These are phyloP conservation scores for Sthenelais limicola DNA, from an alignment of 2,888 invertebrate species.

Conservation along the genomic window DNA sequence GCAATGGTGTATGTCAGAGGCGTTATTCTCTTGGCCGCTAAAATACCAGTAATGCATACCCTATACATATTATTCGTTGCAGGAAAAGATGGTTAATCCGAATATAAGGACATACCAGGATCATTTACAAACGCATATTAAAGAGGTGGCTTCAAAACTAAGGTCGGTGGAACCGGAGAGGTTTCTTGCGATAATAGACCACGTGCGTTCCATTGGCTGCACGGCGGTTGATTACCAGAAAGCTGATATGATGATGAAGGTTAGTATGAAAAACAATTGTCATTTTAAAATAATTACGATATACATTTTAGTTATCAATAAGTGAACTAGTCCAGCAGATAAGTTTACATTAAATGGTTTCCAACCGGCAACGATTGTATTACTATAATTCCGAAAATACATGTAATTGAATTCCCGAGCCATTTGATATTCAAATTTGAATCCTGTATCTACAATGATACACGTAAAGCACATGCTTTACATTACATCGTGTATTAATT, in stretches of 20 bases:
- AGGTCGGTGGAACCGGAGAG: conserved; percentile 54
- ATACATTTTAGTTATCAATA: too few species aligned
- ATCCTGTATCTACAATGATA: too few species aligned
- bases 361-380: too few species aligned
- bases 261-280: conserved; percentile 7
- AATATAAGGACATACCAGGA: conserved; percentile 53
- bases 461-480: background rate
- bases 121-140: conserved; percentile 50
- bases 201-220: conserved; percentile 52
- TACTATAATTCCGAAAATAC: too few species aligned
- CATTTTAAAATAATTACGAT: too few species aligned
- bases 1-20: too few species aligned
- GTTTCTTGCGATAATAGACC: conserved; percentile 53
- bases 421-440: too few species aligned
- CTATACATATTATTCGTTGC: conserved; percentile 11
- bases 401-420: too few species aligned
- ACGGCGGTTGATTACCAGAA: conserved; percentile 55
- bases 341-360: too few species aligned
- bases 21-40: too few species aligned
- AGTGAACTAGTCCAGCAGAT: too few species aligned
- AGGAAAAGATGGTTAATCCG: conserved; percentile 55
- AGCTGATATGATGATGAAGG: conserved; percentile 53
- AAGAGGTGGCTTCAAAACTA: conserved; percentile 52
- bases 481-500: background rate
- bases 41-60: background rate